Evolutionary conservation across 1,140 invertebrate genomes (phyloP), one percentile per base, ranked within the genome.

Genomic region (Aphelinus certus): DNA sequence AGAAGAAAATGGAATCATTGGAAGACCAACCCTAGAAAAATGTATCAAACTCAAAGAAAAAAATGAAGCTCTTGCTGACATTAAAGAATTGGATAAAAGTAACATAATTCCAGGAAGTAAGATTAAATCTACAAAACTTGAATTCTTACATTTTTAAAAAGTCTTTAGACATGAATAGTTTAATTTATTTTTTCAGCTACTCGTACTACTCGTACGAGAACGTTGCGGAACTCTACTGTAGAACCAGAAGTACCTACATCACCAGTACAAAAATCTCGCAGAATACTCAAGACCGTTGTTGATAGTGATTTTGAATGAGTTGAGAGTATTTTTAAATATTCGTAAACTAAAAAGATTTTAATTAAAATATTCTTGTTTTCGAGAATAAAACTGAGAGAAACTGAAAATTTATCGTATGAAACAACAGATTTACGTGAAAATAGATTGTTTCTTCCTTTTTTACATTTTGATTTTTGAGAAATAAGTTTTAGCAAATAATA

Each of bases 281-380:
- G 82, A 63, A 46, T 75, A 61, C 77, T 86, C 74, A 78, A 81
- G 69, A 79, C 26, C 26, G 77, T 86, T 58, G 65, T 85, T 53
- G 84, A 87, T 61, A 87, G 81, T 73, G 84, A 86, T 69, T 85
- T 83, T 2, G 84, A 87, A 71, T 86, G 80, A 81, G 9, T 26
- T 26, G 26, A 26, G n/a, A n/a, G n/a, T 26, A 26, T 26, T 26
- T 26, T 26, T 26, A 26, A 26, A 26, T 26, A 26, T 26, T 26
- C 26, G 26, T 26, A 26, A 26, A 26, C 26, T 26, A 26, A 26
- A 26, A 26, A 26, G 26, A 26, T 26, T 26, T 26, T 26, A 26
- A 26, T 26, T 26, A 26, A 26, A 26, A 26, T 26, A 26, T 26
- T 26, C 26, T 26, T 26, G 26, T 26, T 26, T 26, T 26, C 26